A percentile compares a stretch with the other conserved stretches of the same genome.
Conservation (phyloP, 2,888 invertebrate genomes). For the Leuctra nigra region DNA sequence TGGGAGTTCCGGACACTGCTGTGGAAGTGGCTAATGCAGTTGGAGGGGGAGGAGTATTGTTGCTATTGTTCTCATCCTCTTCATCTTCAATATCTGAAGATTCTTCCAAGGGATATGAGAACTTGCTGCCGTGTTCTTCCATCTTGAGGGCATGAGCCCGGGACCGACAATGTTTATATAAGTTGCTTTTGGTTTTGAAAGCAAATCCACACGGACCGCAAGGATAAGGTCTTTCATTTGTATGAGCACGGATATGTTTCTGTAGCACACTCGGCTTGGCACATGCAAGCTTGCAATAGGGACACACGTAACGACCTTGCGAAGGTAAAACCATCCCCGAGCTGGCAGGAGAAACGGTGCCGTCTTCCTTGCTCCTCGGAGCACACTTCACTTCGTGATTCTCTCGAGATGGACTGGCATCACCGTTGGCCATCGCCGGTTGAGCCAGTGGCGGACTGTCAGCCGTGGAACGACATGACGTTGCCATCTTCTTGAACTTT, state of each 20-base stretch:
- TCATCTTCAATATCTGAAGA: conserved; percentile 22
- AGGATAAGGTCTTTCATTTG: conserved; percentile 87
- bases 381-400: not conserved
- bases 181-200: conserved; percentile 89
- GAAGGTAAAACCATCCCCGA: not conserved
- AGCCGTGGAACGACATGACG: conserved; percentile 35
- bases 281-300: conserved; percentile 82
- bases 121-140: conserved; percentile 45
- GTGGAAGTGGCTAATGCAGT: no score
- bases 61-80: conserved; percentile 23
- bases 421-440: not conserved
- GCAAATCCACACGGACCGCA: conserved; percentile 85
- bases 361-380: not conserved
- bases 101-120: conserved; percentile 19
- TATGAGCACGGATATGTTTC: conserved; percentile 91
- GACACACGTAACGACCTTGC: conserved; percentile 70
- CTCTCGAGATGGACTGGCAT: not conserved
- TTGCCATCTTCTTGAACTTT: conserved; percentile 86
- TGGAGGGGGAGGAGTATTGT: conserved; percentile 41
- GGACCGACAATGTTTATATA: conserved; percentile 82
- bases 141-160: conserved; percentile 62
- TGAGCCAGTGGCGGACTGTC: not conserved
- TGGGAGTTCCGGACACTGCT: not conserved
- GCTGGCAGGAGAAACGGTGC: not conserved
- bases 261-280: conserved; percentile 90